These are phyloP conservation scores for Tympanoctomys barrerae DNA, from an alignment of 2,797 vertebrate genomes.

Conservation along the genomic window DNA sequence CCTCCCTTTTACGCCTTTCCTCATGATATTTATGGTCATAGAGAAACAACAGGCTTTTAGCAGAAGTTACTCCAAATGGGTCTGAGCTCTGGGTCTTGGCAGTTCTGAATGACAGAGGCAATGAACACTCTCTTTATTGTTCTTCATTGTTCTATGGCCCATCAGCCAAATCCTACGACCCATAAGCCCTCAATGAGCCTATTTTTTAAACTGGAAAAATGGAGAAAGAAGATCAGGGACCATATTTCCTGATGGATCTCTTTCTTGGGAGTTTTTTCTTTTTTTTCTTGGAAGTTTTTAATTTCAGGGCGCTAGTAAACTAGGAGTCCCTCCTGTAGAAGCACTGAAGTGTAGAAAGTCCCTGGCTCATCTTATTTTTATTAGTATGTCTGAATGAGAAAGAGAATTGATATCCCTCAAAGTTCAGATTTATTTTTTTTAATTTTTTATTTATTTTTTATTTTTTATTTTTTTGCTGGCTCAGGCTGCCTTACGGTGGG, in stretches of 20 bases:
- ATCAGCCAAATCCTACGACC: constrained; percentile 53
- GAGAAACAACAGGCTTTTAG: not conserved
- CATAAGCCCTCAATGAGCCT: not conserved
- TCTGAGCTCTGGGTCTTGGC: not conserved
- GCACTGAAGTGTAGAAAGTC: not conserved
- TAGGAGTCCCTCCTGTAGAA: constrained; percentile 6
- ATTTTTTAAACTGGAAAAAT: not conserved
- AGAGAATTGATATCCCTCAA: constrained; percentile 25
- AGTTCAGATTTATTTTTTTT: no score
- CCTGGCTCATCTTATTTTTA: not conserved
- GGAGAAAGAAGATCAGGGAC: not conserved
- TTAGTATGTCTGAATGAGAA: not conserved
- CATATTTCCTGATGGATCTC: not conserved
- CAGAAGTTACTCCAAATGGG: not conserved
- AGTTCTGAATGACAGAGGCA: constrained; percentile 33
- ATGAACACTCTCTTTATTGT: not conserved
- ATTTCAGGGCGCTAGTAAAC: not conserved
- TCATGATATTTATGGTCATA: not conserved
- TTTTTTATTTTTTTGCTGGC: no score
- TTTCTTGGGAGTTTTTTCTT: not conserved
- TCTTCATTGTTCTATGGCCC: not conserved
- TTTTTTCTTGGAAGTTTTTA: not conserved
- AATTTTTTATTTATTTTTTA: no score
- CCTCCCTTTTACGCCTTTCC: not conserved
- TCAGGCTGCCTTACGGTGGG: no score